These are phyloP conservation scores for Leptinotarsa texana DNA, from an alignment of 1,140 invertebrate species.

Conservation along the genomic window DNA sequence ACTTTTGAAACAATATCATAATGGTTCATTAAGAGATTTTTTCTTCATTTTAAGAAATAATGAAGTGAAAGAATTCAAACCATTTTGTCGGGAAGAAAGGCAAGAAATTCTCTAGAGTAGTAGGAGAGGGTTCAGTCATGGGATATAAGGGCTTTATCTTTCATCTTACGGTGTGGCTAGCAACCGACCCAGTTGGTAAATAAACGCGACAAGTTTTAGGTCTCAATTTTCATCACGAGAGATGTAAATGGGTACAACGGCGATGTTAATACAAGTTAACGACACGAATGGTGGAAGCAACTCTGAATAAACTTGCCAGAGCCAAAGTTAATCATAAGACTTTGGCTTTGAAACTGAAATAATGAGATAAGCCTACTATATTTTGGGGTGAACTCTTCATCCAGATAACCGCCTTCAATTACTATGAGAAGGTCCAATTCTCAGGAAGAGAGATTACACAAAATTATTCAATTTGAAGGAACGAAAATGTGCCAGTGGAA, in stretches of 20 bases:
- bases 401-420: not conserved
- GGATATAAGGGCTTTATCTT: too few relatives aligned
- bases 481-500: too few relatives aligned
- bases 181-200: not conserved
- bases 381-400: not conserved
- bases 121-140: too few relatives aligned
- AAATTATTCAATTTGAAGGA: too few relatives aligned
- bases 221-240: not conserved
- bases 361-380: conserved; percentile 2
- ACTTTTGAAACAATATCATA: too few relatives aligned
- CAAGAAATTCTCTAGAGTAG: too few relatives aligned
- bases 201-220: not conserved
- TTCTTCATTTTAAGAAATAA: too few relatives aligned
- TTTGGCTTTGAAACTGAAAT: not conserved
- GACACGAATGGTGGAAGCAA: not conserved
- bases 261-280: not conserved
- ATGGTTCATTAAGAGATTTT: too few relatives aligned
- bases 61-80: too few relatives aligned
- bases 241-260: not conserved
- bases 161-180: too few relatives aligned
- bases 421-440: not conserved
- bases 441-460: too few relatives aligned
- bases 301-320: not conserved
- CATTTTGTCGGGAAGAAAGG: too few relatives aligned
- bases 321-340: not conserved